phyloP scores from a whole-genome alignment of 2,113 vertebrate species.

The Romanogobio albipinnatus region DNA sequence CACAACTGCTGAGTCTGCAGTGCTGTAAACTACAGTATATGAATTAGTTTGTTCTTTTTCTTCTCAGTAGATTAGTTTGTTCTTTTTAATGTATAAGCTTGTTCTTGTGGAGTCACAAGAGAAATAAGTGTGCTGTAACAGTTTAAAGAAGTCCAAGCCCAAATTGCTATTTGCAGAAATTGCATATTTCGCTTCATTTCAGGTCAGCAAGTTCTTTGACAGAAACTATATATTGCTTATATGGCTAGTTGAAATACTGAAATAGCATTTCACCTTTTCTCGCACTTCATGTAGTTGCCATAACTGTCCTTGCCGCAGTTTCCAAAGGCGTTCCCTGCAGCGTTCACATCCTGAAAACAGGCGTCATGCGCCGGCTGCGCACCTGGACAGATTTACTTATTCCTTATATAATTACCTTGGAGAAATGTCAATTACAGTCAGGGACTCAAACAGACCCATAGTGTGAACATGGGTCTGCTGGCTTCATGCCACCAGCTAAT shows the following conservation, averaged over 20 bases:
- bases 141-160: background rate
- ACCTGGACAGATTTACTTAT: slow-evolving; percentile 71
- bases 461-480: background rate
- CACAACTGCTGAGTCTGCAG: background rate
- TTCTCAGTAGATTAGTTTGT: background rate
- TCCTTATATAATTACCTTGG: background rate
- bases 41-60: background rate
- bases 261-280: slow-evolving; percentile 75
- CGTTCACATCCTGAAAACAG: slow-evolving; percentile 90
- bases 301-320: slow-evolving; percentile 87
- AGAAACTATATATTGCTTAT: background rate
- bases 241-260: background rate
- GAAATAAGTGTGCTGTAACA: background rate
- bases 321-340: slow-evolving; percentile 85
- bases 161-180: background rate
- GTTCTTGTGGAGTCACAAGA: background rate
- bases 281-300: slow-evolving; percentile 83
- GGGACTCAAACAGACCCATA: background rate
- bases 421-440: slow-evolving; percentile 2
- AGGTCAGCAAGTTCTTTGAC: slow-evolving; percentile 20
- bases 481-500: background rate
- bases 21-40: background rate
- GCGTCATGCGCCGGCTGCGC: slow-evolving; percentile 85
- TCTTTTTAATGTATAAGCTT: background rate
- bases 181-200: background rate